phyloP scores from a whole-genome alignment of 2,113 vertebrate genomes.

The Gymnobelideus leadbeateri region DNA sequence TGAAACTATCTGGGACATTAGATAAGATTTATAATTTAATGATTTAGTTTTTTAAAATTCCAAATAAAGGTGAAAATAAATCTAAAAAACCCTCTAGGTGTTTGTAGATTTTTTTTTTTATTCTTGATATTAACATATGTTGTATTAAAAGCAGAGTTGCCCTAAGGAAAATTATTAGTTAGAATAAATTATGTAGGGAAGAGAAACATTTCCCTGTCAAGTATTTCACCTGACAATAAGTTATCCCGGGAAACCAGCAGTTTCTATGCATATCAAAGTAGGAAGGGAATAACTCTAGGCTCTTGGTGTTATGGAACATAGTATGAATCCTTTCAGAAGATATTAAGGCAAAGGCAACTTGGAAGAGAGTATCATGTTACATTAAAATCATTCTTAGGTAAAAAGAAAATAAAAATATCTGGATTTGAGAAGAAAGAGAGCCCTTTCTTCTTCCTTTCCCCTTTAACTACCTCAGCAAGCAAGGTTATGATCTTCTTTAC shows the following conservation, averaged over 20 bases:
- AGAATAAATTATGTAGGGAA: too few species aligned
- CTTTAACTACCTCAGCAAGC: background rate
- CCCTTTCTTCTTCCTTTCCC: background rate
- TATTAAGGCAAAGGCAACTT: background rate
- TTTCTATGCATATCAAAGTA: too few species aligned
- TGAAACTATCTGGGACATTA: too few species aligned
- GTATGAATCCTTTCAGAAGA: background rate
- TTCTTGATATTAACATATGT: background rate
- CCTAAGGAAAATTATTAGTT: background rate
- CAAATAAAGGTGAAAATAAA: background rate
- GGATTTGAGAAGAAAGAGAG: background rate
- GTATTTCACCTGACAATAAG: too few species aligned
- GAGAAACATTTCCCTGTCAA: too few species aligned
- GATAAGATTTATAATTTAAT: background rate
- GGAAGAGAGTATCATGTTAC: background rate
- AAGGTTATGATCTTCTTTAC: background rate
- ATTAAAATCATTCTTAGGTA: background rate
- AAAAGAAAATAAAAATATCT: background rate
- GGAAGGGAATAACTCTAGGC: background rate
- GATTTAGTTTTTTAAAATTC: background rate
- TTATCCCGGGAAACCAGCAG: too few species aligned
- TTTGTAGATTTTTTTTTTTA: background rate
- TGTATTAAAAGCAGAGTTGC: background rate
- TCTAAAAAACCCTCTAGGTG: background rate
- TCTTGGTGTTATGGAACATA: background rate